These are phyloP conservation scores for Beroe forskalii DNA, from an alignment of 37 sponge, comb jelly and placozoan species.

Conservation along the genomic window DNA sequence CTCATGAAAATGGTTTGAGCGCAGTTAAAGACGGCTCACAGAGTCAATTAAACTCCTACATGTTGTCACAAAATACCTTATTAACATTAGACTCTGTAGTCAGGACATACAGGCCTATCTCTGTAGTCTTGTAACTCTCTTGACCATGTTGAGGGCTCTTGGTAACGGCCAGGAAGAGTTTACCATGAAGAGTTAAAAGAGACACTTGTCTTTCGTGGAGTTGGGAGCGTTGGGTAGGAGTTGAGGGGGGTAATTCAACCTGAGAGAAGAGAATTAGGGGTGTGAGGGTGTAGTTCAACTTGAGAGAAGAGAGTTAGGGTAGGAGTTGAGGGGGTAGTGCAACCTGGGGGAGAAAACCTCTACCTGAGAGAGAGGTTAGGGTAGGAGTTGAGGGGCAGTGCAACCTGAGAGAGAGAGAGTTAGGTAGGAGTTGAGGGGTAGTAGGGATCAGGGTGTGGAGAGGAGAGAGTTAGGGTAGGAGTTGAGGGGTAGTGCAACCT, in stretches of 20 bases:
- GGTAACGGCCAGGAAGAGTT: slow-evolving; percentile 54
- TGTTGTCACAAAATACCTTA: slow-evolving; percentile 35
- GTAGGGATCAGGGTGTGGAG: too few species aligned
- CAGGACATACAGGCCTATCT: slow-evolving; percentile 52
- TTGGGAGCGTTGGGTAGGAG: slow-evolving; percentile 22
- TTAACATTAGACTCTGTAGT: background rate
- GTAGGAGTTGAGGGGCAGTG: too few species aligned
- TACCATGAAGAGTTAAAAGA: slow-evolving; percentile 38
- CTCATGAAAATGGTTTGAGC: too few species aligned
- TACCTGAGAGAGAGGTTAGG: too few species aligned
- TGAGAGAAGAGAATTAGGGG: too few species aligned
- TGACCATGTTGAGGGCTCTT: slow-evolving; percentile 53
- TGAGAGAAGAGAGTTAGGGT: background rate
- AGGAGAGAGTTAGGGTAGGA: too few species aligned
- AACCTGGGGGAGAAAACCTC: background rate
- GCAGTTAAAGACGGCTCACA: too few species aligned
- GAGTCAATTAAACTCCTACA: too few species aligned
- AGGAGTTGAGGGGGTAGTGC: background rate
- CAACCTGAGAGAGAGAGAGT: too few species aligned
- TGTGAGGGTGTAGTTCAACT: background rate
- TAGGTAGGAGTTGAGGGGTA: too few species aligned
- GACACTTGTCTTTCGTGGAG: slow-evolving; percentile 54
- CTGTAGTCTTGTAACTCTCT: slow-evolving; percentile 49
- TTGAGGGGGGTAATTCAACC: slow-evolving; percentile 5
- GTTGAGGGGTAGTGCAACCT: too few species aligned